Percentiles rank a stretch among this genome's conserved stretches.
These are phyloP conservation scores for Cygnus buccinator DNA, from an alignment of 2,113 vertebrate species.

Conservation along the genomic window DNA sequence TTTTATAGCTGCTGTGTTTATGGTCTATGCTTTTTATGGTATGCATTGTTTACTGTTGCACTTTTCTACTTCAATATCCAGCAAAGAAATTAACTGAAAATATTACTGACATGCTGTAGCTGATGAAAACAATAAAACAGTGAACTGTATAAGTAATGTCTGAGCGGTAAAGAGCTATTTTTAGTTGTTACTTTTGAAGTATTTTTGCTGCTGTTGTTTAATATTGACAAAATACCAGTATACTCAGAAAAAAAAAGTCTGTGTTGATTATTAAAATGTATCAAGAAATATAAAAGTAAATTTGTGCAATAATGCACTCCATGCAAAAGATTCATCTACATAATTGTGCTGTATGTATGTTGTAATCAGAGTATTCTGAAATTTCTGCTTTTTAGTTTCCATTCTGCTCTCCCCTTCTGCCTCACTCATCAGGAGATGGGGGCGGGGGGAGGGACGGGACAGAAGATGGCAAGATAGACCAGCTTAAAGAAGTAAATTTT, in stretches of 20 bases:
- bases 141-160: background rate
- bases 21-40: background rate
- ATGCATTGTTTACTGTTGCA: background rate
- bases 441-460: background rate
- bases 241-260: background rate
- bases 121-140: conserved; percentile 29
- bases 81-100: conserved; percentile 45
- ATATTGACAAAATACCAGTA: background rate
- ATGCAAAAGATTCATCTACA: background rate
- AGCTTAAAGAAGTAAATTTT: background rate
- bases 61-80: conserved; percentile 28
- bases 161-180: background rate
- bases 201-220: background rate
- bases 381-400: background rate
- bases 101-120: background rate
- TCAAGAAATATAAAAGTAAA: background rate
- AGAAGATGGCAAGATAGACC: background rate
- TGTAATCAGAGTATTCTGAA: background rate
- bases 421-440: background rate
- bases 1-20: conserved; percentile 56
- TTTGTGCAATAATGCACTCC: background rate
- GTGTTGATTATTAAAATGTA: background rate
- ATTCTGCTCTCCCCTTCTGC: background rate
- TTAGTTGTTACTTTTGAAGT: background rate
- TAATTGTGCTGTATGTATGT: background rate